These are phyloP conservation scores for Phrynocephalus vlangalii DNA, from an alignment of 2,797 vertebrate genomes.

Conservation along the genomic window DNA sequence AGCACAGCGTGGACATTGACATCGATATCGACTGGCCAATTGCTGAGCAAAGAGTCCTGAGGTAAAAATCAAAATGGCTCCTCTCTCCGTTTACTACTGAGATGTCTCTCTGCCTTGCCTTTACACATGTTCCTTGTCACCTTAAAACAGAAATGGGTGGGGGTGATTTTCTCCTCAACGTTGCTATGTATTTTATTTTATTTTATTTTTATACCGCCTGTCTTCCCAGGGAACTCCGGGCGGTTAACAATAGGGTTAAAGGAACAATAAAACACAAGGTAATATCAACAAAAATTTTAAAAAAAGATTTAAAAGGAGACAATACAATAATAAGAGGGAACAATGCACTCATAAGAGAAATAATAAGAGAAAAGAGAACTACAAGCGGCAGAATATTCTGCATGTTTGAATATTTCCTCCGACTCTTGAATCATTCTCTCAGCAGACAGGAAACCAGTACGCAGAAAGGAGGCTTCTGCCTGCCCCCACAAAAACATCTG, in stretches of 20 bases:
- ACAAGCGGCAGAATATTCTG: not conserved
- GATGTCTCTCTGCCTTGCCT: not conserved
- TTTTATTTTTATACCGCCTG: too few relatives aligned
- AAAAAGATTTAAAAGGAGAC: too few relatives aligned
- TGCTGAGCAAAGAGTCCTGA: conserved; percentile 92
- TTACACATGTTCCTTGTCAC: not conserved
- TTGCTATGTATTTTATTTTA: too few relatives aligned
- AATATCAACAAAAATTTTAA: too few relatives aligned
- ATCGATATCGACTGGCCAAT: conserved; percentile 97
- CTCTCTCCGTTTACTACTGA: not conserved
- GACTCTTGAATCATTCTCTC: not conserved
- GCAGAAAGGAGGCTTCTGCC: too few relatives aligned
- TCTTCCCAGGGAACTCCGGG: too few relatives aligned
- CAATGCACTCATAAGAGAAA: too few relatives aligned
- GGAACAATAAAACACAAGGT: too few relatives aligned
- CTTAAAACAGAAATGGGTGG: too few relatives aligned
- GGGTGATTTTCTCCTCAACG: not conserved
- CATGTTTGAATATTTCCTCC: not conserved
- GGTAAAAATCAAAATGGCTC: conserved; percentile 74
- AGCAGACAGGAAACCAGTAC: not conserved
- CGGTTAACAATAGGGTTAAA: too few relatives aligned
- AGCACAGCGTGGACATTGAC: conserved; percentile 96
- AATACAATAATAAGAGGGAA: too few relatives aligned
- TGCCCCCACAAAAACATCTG: not conserved
- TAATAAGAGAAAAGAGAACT: too few relatives aligned